phyloP scores from a whole-genome alignment of 2,113 vertebrate genomes.

The Piaya cayana region DNA sequence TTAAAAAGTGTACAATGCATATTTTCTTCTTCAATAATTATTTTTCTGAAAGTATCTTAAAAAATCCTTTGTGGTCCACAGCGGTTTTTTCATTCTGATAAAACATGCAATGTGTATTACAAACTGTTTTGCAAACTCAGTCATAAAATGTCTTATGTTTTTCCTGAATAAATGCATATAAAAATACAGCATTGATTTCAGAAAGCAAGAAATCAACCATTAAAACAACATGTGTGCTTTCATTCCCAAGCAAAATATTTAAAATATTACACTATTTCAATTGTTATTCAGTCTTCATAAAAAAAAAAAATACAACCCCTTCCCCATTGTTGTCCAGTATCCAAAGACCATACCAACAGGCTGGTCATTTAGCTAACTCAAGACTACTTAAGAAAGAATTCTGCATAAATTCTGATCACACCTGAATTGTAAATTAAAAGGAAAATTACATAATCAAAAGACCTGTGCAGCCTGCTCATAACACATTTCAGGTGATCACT shows the following conservation, averaged over 20 bases:
- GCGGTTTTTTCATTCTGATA: background rate
- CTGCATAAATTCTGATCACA: background rate
- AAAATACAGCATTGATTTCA: background rate
- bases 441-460: background rate
- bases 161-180: background rate
- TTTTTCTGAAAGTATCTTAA: background rate
- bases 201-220: background rate
- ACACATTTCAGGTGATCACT: background rate
- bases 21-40: background rate
- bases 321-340: background rate
- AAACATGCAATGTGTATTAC: background rate
- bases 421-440: background rate
- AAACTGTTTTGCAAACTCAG: background rate
- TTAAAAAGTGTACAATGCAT: background rate
- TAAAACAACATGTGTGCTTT: background rate
- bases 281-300: background rate
- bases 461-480: background rate
- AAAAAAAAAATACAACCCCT: background rate
- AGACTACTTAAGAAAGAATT: background rate
- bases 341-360: background rate
- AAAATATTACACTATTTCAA: background rate
- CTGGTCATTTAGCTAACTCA: background rate
- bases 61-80: background rate
- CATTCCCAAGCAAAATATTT: background rate
- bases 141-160: accelerated